phyloP scores from a whole-genome alignment of 1,140 invertebrate genomes.

The Bombus sylvicola region DNA sequence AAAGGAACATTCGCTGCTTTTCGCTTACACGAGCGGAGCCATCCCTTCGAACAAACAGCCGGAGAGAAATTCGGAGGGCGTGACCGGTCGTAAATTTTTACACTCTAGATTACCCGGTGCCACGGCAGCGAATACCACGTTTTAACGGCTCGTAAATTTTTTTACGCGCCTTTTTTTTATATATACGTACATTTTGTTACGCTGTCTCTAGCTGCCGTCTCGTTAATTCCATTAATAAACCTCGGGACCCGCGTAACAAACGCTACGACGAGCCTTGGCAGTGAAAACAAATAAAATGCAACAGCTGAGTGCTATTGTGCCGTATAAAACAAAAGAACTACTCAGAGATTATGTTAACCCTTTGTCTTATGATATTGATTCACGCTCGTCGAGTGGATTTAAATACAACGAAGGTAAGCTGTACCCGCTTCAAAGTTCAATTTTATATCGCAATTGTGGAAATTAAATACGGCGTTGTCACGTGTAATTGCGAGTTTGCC shows the following conservation, averaged over 20 bases:
- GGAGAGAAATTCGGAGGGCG: slow-evolving; percentile 33
- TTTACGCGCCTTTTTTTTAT: not conserved
- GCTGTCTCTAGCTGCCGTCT: not conserved
- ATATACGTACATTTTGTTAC: slow-evolving; percentile 3
- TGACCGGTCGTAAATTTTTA: slow-evolving; percentile 49
- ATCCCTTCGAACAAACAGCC: slow-evolving; percentile 5
- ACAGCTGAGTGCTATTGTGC: not conserved
- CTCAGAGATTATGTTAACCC: no score
- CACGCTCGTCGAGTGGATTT: no score
- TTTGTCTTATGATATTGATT: no score
- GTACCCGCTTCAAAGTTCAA: no score
- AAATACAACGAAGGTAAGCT: no score
- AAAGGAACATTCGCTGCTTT: not conserved
- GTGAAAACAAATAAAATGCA: not conserved
- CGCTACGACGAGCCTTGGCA: no score
- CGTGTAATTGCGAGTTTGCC: no score
- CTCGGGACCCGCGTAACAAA: no score
- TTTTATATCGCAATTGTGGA: no score
- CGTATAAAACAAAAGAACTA: not conserved
- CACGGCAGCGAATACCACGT: slow-evolving; percentile 23
- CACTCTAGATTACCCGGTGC: slow-evolving; percentile 39
- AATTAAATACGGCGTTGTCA: no score
- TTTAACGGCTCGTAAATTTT: slow-evolving; percentile 43
- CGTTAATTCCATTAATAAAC: slow-evolving; percentile 39
- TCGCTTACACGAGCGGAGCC: not conserved